phyloP scores from a whole-genome alignment of 2,113 vertebrate species.

The Larimichthys polyactis region DNA sequence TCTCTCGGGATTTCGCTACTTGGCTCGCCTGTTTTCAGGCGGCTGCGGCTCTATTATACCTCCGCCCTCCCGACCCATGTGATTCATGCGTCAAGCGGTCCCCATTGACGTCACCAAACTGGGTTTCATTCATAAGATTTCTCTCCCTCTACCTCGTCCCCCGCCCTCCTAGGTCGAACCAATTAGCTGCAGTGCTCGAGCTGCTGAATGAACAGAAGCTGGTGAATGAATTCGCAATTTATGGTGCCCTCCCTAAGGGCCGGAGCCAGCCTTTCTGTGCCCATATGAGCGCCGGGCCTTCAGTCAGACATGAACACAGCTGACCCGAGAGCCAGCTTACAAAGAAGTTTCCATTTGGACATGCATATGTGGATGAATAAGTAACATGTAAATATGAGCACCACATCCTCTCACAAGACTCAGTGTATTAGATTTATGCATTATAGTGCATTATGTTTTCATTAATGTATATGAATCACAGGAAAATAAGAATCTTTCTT shows the following conservation, averaged over 20 bases:
- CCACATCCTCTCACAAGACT: no score
- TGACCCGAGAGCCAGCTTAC: no score
- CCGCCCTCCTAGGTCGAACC: not conserved
- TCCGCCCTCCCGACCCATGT: constrained; percentile 58
- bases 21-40: constrained; percentile 49
- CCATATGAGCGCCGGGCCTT: no score
- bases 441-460: no score
- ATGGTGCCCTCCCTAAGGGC: not conserved
- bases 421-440: no score
- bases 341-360: no score
- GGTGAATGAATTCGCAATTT: constrained; percentile 40
- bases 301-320: no score
- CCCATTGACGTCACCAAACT: constrained; percentile 77
- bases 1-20: constrained; percentile 25
- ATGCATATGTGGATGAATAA: no score
- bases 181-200: constrained; percentile 57
- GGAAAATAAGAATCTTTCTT: no score
- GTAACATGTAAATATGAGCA: no score
- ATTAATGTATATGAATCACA: no score
- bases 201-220: constrained; percentile 50
- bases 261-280: not conserved
- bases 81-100: constrained; percentile 71
- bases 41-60: constrained; percentile 46
- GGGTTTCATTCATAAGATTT: constrained; percentile 76
- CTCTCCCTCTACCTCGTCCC: not conserved